Conservation (phyloP, 2,888 invertebrate species). For the Volucella bombylans region DNA sequence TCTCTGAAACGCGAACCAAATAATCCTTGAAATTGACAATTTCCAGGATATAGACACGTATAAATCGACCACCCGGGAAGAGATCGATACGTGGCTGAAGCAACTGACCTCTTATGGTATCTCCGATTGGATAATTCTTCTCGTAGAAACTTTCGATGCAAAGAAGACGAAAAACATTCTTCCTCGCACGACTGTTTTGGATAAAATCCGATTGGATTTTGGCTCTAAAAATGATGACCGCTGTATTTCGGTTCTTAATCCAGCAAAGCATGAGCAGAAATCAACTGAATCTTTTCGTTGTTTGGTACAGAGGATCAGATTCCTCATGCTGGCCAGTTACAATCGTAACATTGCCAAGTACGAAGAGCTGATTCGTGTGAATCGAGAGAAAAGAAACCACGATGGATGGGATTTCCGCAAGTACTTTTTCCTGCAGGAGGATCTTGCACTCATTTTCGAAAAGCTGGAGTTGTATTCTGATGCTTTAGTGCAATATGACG, state of each 20-base stretch:
- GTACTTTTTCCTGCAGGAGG: conserved; percentile 97
- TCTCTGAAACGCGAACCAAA: background rate
- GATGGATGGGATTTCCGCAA: conserved; percentile 96
- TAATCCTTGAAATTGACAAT: background rate
- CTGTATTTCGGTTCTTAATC: conserved; percentile 95
- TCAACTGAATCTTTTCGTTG: conserved; percentile 95
- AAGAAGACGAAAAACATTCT: conserved; percentile 95
- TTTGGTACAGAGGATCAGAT: conserved; percentile 89
- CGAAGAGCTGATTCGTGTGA: conserved; percentile 94
- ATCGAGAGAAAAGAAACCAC: conserved; percentile 94
- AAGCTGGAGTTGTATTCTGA: conserved; percentile 96
- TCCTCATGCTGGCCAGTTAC: conserved; percentile 91
- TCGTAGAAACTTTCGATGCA: conserved; percentile 95
- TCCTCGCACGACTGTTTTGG: conserved; percentile 95
- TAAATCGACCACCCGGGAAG: conserved; percentile 93
- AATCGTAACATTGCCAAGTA: conserved; percentile 92
- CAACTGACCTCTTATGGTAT: conserved; percentile 89
- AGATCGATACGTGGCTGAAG: conserved; percentile 94
- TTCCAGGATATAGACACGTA: conserved; percentile 95
- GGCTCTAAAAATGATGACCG: conserved; percentile 93
- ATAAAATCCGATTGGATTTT: conserved; percentile 97
- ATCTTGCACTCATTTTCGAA: conserved; percentile 96
- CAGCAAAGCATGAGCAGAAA: conserved; percentile 93
- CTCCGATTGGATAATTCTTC: conserved; percentile 95
- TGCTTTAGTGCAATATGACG: conserved; percentile 97